A percentile compares a stretch with the other conserved stretches of the same genome.
Evolutionary conservation across 2,797 vertebrate genomes (phyloP).

Genomic region (Danio kyathit): DNA sequence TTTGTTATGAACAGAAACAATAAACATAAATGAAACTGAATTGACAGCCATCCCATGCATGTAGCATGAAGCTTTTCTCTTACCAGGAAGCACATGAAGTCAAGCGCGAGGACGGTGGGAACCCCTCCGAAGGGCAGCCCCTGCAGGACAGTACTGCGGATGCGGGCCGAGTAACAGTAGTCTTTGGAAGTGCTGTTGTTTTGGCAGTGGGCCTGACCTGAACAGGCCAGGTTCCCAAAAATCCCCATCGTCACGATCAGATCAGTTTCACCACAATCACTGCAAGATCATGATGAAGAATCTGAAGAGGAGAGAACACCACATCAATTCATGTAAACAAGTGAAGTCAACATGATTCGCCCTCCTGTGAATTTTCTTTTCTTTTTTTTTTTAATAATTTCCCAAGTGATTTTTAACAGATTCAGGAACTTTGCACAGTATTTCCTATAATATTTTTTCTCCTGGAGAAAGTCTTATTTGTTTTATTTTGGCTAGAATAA

Average conservation of each 20-base stretch:
- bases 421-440: no score
- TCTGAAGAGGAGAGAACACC: constrained; percentile 17
- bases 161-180: constrained; percentile 95
- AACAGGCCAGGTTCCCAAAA: constrained; percentile 72
- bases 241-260: constrained; percentile 82
- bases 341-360: no score
- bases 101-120: constrained; percentile 94
- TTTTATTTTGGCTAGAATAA: no score
- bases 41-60: no score
- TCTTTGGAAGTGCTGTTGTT: constrained; percentile 82
- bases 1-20: no score
- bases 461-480: no score
- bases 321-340: no score
- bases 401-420: no score
- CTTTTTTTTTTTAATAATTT: no score
- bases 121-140: constrained; percentile 95
- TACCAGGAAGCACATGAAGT: constrained; percentile 99
- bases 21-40: no score
- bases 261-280: constrained; percentile 73
- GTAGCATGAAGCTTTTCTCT: constrained; percentile 65
- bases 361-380: no score
- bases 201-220: constrained; percentile 74
- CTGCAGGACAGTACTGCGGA: constrained; percentile 97
- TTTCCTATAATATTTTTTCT: no score
- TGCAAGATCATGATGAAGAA: constrained; percentile 78